These are phyloP conservation scores for Tenualosa thibaudeaui DNA, from an alignment of 2,797 vertebrate species.

Conservation along the genomic window DNA sequence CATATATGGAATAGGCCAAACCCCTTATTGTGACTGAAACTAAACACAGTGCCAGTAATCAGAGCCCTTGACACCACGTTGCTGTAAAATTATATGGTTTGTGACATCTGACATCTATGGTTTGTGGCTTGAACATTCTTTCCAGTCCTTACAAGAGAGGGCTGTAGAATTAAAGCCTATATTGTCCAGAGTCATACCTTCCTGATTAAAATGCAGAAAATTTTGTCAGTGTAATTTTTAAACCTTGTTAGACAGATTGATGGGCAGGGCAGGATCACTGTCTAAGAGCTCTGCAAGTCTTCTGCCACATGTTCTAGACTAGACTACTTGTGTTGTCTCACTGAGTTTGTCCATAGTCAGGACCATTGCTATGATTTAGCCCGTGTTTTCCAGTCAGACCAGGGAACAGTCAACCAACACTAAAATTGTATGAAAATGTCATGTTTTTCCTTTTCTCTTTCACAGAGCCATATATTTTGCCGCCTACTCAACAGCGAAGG, in stretches of 20 bases:
- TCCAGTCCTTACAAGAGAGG: too few species aligned
- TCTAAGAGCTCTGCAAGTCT: too few species aligned
- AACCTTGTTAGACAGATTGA: too few species aligned
- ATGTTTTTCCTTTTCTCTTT: constrained; percentile 32
- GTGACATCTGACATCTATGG: neutral
- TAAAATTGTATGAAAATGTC: too few species aligned
- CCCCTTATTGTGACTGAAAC: neutral
- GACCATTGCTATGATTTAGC: neutral
- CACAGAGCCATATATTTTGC: constrained; percentile 98
- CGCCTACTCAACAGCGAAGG: constrained; percentile 95
- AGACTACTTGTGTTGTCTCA: neutral
- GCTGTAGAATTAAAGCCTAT: neutral
- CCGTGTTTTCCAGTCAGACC: neutral
- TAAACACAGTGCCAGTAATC: neutral
- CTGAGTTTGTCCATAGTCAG: neutral
- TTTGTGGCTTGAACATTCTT: too few species aligned
- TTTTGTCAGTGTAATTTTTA: too few species aligned
- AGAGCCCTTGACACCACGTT: neutral
- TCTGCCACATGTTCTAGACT: neutral
- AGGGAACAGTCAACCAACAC: too few species aligned
- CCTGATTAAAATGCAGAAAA: neutral
- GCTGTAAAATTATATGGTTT: neutral
- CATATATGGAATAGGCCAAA: neutral
- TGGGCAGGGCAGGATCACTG: neutral
- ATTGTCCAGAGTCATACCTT: neutral